These are phyloP conservation scores for Isurus oxyrinchus DNA, from an alignment of 2,113 vertebrate species.

Conservation along the genomic window DNA sequence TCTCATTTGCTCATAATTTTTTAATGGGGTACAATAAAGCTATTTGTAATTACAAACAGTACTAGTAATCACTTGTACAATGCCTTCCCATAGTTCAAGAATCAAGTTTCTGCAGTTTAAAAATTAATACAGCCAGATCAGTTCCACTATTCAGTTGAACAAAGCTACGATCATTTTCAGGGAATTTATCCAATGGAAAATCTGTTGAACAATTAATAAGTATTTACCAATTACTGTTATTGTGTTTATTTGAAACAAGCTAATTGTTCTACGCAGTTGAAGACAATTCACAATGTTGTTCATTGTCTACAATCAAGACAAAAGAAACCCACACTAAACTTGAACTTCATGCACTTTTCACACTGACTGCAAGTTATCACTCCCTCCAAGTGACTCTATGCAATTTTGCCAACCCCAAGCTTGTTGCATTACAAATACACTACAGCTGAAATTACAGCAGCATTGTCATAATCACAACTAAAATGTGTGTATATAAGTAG, in stretches of 20 bases:
- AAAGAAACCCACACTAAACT: background rate
- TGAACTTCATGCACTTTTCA: background rate
- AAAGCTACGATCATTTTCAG: background rate
- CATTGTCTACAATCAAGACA: background rate
- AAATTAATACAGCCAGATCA: slow-evolving; percentile 21
- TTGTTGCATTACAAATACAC: background rate
- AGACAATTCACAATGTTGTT: background rate
- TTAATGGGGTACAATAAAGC: slow-evolving; percentile 30
- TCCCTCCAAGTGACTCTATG: background rate
- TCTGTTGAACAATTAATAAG: background rate
- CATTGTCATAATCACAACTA: background rate
- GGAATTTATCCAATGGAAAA: background rate
- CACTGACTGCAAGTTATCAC: background rate
- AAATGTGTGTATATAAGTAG: background rate
- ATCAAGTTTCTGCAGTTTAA: background rate
- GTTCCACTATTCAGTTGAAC: background rate
- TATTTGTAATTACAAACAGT: slow-evolving; percentile 9
- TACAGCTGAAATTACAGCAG: background rate
- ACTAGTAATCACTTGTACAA: background rate
- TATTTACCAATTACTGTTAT: background rate
- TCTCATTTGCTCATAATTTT: slow-evolving; percentile 9
- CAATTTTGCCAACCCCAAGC: background rate
- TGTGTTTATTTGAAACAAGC: background rate
- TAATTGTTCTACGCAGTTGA: background rate
- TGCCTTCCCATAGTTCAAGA: background rate